phyloP scores from a whole-genome alignment of 2,113 vertebrate genomes.

The Pachycephala philippinensis region DNA sequence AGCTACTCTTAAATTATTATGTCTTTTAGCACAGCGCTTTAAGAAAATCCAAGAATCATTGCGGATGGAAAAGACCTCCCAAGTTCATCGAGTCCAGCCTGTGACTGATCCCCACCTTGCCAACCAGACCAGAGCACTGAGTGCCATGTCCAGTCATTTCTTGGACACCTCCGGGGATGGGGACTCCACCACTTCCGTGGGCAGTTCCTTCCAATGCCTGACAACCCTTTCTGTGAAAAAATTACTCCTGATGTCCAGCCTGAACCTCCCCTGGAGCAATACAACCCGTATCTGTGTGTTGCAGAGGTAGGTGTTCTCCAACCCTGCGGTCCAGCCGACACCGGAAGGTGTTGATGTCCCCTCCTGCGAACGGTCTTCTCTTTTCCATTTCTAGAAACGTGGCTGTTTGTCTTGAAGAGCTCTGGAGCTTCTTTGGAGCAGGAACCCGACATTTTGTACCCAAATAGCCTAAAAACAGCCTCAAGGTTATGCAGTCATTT shows the following conservation, averaged over 20 bases:
- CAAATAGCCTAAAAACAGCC: neutral
- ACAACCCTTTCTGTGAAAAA: neutral
- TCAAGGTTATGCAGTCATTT: neutral
- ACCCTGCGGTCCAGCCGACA: neutral
- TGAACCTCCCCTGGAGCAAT: too few species aligned
- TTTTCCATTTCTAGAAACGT: neutral
- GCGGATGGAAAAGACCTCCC: neutral
- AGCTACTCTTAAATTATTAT: neutral
- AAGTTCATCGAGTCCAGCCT: neutral
- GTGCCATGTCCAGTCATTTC: neutral
- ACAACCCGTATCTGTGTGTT: too few species aligned
- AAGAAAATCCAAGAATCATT: neutral
- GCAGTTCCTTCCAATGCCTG: neutral
- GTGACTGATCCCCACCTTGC: neutral
- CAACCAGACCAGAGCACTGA: neutral
- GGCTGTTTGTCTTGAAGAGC: neutral
- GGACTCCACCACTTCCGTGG: neutral
- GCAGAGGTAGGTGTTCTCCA: neutral
- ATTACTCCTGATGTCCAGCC: neutral
- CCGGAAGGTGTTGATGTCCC: neutral
- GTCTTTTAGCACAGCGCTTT: neutral
- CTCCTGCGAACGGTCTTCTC: neutral
- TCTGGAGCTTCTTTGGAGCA: neutral
- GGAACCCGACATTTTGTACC: neutral
- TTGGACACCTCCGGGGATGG: neutral